Evolutionary conservation across 1,140 invertebrate species (phyloP).

Genomic region (Brachionus koreanus): DNA sequence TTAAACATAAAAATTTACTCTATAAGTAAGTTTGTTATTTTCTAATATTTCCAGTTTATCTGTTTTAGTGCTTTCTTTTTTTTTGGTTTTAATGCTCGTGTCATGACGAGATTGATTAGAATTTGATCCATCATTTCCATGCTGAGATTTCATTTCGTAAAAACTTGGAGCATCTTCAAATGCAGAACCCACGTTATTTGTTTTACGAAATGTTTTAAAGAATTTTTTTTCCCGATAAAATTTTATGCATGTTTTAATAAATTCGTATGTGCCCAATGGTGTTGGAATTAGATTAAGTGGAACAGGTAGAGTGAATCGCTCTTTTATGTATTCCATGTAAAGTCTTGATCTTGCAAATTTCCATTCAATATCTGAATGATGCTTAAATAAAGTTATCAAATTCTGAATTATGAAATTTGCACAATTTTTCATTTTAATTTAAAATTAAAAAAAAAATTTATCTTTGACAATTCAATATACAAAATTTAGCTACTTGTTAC

Average conservation of each 20-base stretch:
- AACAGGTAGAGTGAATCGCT: conserved; percentile 75
- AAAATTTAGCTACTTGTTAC: no score
- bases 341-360: conserved; percentile 81
- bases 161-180: neutral
- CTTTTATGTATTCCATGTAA: conserved; percentile 88
- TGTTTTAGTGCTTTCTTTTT: neutral
- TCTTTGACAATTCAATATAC: no score
- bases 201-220: neutral
- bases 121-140: neutral
- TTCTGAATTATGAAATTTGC: no score
- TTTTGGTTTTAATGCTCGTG: neutral
- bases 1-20: neutral
- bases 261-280: conserved; percentile 58
- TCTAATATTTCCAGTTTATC: neutral
- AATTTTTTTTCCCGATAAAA: neutral
- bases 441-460: no score
- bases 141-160: conserved; percentile 28
- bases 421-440: no score
- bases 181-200: neutral
- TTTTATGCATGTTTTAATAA: neutral
- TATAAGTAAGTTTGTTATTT: conserved; percentile 23
- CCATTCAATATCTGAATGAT: conserved; percentile 82
- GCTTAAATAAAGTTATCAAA: conserved; percentile 63
- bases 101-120: neutral
- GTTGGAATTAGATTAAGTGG: conserved; percentile 84